A percentile compares a stretch with the other conserved stretches of the same genome.
These are phyloP conservation scores for Heteromurus nitidus DNA, from an alignment of 2,888 invertebrate species.

Conservation along the genomic window DNA sequence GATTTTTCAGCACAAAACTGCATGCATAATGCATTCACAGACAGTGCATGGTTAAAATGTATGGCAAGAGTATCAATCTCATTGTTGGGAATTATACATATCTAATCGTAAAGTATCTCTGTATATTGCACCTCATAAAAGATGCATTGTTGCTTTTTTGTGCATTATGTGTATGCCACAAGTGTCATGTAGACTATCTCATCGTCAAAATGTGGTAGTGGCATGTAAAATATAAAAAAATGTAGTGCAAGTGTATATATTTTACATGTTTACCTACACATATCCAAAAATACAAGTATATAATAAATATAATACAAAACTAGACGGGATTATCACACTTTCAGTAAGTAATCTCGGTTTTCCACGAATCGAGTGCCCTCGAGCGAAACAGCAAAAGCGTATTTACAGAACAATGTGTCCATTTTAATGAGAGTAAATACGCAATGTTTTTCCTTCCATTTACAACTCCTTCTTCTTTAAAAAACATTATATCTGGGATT, in stretches of 20 bases:
- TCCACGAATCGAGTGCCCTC: slow-evolving; percentile 46
- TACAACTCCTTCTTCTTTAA: no score
- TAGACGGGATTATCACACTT: slow-evolving; percentile 1
- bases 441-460: slow-evolving; percentile 2
- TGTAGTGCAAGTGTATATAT: background rate
- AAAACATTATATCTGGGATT: no score
- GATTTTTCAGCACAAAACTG: background rate
- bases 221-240: background rate
- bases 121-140: no score
- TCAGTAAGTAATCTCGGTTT: slow-evolving; percentile 47
- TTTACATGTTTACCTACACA: no score
- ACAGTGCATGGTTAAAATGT: background rate
- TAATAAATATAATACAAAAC: no score
- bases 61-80: background rate
- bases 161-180: no score
- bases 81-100: no score
- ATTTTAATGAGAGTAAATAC: slow-evolving; percentile 8
- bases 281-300: no score
- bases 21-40: slow-evolving; percentile 7
- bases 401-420: slow-evolving; percentile 32
- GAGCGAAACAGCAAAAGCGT: slow-evolving; percentile 15
- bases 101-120: no score
- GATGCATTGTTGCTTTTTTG: no score
- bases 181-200: no score
- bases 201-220: background rate